A percentile compares a stretch with the other conserved stretches of the same genome.
phyloP scores from a whole-genome alignment of 1,140 invertebrate genomes.

The Ostrea denselamellosa region DNA sequence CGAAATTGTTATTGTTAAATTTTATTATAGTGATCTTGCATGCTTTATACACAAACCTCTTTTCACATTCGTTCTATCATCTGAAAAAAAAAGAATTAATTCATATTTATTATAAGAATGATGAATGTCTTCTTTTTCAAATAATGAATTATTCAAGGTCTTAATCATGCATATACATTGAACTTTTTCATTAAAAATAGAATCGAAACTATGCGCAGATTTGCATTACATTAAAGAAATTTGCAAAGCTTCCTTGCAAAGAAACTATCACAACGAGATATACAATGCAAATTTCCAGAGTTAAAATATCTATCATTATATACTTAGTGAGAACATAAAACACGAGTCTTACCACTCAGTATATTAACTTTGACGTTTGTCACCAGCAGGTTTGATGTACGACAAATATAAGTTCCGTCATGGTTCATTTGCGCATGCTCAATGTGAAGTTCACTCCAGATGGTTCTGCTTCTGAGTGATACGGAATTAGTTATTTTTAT shows the following conservation, averaged over 20 bases:
- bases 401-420: constrained; percentile 34
- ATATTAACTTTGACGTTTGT: constrained; percentile 40
- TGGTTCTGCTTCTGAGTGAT: constrained; percentile 39
- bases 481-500: constrained; percentile 43
- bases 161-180: too few species aligned
- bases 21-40: background rate
- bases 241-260: too few species aligned
- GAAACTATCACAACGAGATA: too few species aligned
- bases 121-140: too few species aligned
- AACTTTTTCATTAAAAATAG: too few species aligned
- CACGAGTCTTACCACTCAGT: constrained; percentile 24
- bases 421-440: constrained; percentile 45
- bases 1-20: too few species aligned
- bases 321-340: background rate
- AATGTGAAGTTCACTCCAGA: constrained; percentile 41
- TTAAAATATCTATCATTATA: too few species aligned
- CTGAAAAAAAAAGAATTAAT: background rate
- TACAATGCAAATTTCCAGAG: too few species aligned
- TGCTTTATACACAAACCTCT: background rate
- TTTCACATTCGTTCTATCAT: background rate
- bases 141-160: too few species aligned
- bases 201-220: too few species aligned
- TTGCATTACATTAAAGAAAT: too few species aligned
- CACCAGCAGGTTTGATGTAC: constrained; percentile 32
- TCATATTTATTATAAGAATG: background rate